Evolutionary conservation across 1,140 invertebrate genomes (phyloP).

Genomic region (Heliconius nattereri): DNA sequence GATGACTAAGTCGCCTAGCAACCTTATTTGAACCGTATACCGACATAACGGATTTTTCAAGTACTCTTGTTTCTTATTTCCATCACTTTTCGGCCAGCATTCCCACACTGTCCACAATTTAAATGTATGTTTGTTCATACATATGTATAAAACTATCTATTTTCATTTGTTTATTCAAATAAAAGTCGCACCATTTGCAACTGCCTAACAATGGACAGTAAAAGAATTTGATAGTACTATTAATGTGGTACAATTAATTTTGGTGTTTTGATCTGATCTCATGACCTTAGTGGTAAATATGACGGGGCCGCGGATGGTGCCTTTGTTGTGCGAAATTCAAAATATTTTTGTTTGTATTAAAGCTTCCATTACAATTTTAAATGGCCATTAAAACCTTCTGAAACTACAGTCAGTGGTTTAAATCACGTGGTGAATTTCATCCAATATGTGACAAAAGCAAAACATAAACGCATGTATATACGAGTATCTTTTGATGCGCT

Average conservation of each 20-base stretch:
- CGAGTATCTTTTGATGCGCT: too few relatives aligned
- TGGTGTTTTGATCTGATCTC: conserved; percentile 19
- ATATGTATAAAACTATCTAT: conserved; percentile 38
- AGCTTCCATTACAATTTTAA: not conserved
- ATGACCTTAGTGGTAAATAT: conserved; percentile 24
- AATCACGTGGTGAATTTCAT: too few relatives aligned
- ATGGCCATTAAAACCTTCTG: not conserved
- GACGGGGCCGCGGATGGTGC: conserved; percentile 5
- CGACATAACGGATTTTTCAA: conserved; percentile 39
- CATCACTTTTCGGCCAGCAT: conserved; percentile 21
- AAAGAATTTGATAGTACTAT: conserved; percentile 57
- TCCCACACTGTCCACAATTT: conserved; percentile 42
- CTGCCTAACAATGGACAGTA: conserved; percentile 52
- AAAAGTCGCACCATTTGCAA: conserved; percentile 47
- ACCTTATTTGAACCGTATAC: conserved; percentile 18
- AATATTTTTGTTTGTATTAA: not conserved
- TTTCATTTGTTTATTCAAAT: conserved; percentile 46
- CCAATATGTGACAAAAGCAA: too few relatives aligned
- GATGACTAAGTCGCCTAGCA: conserved; percentile 4
- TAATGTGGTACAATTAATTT: conserved; percentile 38
- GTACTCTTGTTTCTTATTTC: not conserved
- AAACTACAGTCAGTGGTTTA: too few relatives aligned
- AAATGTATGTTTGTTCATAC: conserved; percentile 6
- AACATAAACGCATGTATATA: too few relatives aligned
- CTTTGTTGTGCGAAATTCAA: not conserved